Percentiles rank a stretch among this genome's conserved stretches.
These are phyloP conservation scores for Cataglyphis hispanica DNA, from an alignment of 1,140 invertebrate genomes.

Conservation along the genomic window DNA sequence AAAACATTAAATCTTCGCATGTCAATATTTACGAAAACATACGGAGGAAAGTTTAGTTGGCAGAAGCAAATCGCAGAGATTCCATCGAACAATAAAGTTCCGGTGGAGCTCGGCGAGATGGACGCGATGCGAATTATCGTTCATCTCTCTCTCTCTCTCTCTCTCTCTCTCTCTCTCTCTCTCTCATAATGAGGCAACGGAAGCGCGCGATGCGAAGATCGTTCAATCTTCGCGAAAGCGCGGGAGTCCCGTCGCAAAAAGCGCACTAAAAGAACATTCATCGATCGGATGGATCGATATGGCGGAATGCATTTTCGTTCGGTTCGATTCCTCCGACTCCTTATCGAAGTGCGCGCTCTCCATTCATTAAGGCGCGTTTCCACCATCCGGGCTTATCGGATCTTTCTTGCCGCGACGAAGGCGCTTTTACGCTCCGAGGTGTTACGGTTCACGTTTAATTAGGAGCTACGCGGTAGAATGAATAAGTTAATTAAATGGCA, in stretches of 20 bases:
- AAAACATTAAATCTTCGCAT: background rate
- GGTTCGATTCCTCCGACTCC: conserved; percentile 48
- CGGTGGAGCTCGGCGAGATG: background rate
- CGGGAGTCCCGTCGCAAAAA: conserved; percentile 53
- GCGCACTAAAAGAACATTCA: background rate
- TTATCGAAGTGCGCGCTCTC: conserved; percentile 75
- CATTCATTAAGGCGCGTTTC: conserved; percentile 83
- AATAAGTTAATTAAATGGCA: conserved; percentile 84
- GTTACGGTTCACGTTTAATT: conserved; percentile 85
- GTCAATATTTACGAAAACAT: conserved; percentile 26
- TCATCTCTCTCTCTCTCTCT: conserved; percentile 34
- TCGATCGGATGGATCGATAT: conserved; percentile 70
- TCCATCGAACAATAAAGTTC: conserved; percentile 5
- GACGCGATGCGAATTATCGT: conserved; percentile 40
- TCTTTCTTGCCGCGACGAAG: conserved; percentile 75
- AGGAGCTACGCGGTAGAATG: conserved; percentile 80
- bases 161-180: too few relatives aligned
- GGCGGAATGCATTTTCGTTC: conserved; percentile 66
- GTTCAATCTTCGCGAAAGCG: conserved; percentile 53
- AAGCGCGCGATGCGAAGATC: conserved; percentile 38
- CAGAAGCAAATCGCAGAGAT: background rate
- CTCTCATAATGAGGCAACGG: conserved; percentile 49
- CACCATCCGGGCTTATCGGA: conserved; percentile 79
- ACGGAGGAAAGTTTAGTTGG: background rate
- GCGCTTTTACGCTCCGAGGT: conserved; percentile 80